These are phyloP conservation scores for Diarsia rubi DNA, from an alignment of 2,888 invertebrate genomes.

Conservation along the genomic window DNA sequence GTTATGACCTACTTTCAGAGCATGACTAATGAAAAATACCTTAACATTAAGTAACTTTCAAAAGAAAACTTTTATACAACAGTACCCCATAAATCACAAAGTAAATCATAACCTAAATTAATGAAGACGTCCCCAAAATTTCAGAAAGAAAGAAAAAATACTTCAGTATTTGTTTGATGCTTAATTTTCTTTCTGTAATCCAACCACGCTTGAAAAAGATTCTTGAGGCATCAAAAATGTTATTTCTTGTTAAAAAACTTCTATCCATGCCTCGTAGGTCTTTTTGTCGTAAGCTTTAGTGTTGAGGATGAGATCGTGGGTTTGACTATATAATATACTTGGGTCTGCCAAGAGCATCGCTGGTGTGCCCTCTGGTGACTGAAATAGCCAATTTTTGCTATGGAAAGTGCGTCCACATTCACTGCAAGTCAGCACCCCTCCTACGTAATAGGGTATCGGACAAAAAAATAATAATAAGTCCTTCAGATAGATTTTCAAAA, in stretches of 20 bases:
- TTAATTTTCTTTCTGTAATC: slow-evolving; percentile 39
- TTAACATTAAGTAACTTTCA: not conserved
- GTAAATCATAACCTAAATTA: slow-evolving; percentile 24
- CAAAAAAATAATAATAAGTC: no score
- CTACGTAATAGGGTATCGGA: no score
- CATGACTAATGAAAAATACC: no score
- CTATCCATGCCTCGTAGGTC: not conserved
- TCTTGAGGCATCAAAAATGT: slow-evolving; percentile 2
- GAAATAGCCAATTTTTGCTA: no score
- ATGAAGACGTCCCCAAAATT: slow-evolving; percentile 25
- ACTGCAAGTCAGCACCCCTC: no score
- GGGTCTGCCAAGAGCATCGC: no score
- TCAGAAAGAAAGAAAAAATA: slow-evolving; percentile 7
- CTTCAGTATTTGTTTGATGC: slow-evolving; percentile 17
- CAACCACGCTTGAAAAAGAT: slow-evolving; percentile 22
- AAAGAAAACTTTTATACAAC: slow-evolving; percentile 11
- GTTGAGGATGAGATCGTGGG: not conserved
- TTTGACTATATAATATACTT: no score
- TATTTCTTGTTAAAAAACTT: not conserved
- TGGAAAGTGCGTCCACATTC: no score
- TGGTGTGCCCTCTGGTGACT: no score
- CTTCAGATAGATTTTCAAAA: no score
- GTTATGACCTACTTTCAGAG: no score
- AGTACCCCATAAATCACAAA: slow-evolving; percentile 44
- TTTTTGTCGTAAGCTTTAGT: not conserved